Conservation (phyloP, 1,140 invertebrate genomes). For the Zeugodacus cucurbitae region DNA sequence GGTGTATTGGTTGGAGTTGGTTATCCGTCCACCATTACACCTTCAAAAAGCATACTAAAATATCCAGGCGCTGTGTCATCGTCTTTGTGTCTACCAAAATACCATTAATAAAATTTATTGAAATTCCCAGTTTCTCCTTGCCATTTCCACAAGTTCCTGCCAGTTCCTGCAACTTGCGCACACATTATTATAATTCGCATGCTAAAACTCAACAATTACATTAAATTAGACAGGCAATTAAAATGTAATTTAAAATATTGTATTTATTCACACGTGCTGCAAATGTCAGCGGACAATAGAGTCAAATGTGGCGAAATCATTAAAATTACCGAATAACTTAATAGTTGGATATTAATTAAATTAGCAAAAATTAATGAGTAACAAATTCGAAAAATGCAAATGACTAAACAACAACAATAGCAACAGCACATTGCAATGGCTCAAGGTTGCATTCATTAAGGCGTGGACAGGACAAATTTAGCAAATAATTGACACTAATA, state of each 20-base stretch:
- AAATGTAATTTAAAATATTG: background rate
- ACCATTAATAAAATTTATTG: too few relatives aligned
- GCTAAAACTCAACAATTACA: background rate
- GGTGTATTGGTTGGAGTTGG: too few relatives aligned
- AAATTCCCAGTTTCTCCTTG: too few relatives aligned
- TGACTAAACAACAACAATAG: background rate
- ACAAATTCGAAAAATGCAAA: background rate
- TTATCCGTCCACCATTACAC: too few relatives aligned
- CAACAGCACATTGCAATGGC: background rate
- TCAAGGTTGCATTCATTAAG: background rate
- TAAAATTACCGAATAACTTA: background rate
- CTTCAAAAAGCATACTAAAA: too few relatives aligned
- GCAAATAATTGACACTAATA: constrained; percentile 21
- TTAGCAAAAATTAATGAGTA: background rate
- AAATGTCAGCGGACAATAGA: background rate
- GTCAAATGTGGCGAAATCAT: background rate
- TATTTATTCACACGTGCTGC: background rate
- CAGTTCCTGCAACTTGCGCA: too few relatives aligned
- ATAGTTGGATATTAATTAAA: background rate
- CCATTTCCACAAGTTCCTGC: too few relatives aligned
- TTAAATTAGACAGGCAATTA: background rate
- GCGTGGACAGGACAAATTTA: background rate
- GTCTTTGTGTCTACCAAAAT: too few relatives aligned
- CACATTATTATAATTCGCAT: background rate
- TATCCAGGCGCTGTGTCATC: too few relatives aligned